phyloP scores from a whole-genome alignment of 37 sponge, comb jelly and placozoan genomes.

The Spongilla lacustris region DNA sequence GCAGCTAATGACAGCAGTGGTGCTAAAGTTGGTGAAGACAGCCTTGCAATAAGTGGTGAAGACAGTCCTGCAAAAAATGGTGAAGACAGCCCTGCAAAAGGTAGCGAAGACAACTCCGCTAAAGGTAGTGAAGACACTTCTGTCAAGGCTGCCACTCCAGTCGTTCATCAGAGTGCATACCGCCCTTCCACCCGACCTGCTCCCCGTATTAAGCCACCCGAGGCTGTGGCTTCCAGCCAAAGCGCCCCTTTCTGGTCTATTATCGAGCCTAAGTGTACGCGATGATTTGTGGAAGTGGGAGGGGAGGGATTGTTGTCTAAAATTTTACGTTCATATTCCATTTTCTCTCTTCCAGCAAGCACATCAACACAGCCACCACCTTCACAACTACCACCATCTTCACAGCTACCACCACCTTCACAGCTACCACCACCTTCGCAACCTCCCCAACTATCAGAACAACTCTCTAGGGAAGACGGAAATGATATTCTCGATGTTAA shows the following conservation, averaged over 20 bases:
- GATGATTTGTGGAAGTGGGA: neutral
- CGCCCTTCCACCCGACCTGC: conserved; percentile 45
- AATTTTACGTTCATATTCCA: neutral
- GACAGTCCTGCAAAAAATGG: neutral
- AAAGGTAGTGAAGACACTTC: neutral
- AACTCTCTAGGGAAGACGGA: neutral
- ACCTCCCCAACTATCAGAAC: neutral
- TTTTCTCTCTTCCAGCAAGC: neutral
- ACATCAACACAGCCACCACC: neutral
- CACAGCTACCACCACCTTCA: neutral
- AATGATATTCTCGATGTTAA: neutral
- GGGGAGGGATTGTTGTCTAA: neutral
- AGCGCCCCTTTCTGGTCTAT: neutral
- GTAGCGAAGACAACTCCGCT: neutral
- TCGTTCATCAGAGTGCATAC: conserved; percentile 22
- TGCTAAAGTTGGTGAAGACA: neutral
- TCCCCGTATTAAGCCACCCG: neutral
- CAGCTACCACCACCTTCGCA: too few species aligned
- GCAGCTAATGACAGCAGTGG: neutral
- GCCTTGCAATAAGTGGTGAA: neutral
- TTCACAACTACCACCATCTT: neutral
- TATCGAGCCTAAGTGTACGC: neutral
- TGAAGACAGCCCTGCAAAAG: neutral
- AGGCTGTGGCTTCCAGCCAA: neutral
- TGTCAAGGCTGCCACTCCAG: neutral